These are phyloP conservation scores for Megalonaias nervosa DNA, from an alignment of 1,140 invertebrate genomes.

Conservation along the genomic window DNA sequence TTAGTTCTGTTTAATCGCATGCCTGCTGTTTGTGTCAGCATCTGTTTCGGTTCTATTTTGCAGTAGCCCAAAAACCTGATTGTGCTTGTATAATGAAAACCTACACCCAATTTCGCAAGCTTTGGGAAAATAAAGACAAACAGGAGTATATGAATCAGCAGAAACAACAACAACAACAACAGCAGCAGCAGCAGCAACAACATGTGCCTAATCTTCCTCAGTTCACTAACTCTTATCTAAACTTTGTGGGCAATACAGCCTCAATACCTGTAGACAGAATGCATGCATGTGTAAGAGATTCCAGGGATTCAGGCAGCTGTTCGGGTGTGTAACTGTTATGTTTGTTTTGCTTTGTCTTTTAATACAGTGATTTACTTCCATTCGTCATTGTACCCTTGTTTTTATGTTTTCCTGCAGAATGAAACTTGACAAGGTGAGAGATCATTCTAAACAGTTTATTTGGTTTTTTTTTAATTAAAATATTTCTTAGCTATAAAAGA, in stretches of 20 bases:
- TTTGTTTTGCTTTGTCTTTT: not conserved
- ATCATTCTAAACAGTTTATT: too few relatives aligned
- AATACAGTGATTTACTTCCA: too few relatives aligned
- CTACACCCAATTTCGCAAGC: constrained; percentile 69
- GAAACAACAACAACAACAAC: constrained; percentile 23
- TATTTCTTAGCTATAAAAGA: too few relatives aligned
- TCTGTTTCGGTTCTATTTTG: constrained; percentile 46
- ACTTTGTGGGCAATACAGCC: too few relatives aligned
- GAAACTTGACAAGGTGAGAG: too few relatives aligned
- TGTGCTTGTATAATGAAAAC: constrained; percentile 70
- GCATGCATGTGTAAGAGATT: constrained; percentile 8
- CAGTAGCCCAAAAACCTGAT: constrained; percentile 66
- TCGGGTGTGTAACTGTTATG: constrained; percentile 28
- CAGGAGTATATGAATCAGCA: constrained; percentile 51
- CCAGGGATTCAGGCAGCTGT: constrained; percentile 26
- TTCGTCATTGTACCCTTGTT: too few relatives aligned
- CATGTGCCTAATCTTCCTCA: too few relatives aligned
- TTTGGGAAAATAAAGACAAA: constrained; percentile 71
- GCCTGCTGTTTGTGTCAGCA: constrained; percentile 2
- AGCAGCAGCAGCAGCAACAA: constrained; percentile 36
- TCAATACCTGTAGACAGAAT: too few relatives aligned
- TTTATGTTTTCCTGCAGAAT: too few relatives aligned
- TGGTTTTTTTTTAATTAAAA: too few relatives aligned
- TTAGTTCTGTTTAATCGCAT: not conserved
- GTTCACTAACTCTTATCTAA: too few relatives aligned